These are phyloP conservation scores for Erinaceus europaeus DNA, from an alignment of 2,113 vertebrate genomes.

Conservation along the genomic window DNA sequence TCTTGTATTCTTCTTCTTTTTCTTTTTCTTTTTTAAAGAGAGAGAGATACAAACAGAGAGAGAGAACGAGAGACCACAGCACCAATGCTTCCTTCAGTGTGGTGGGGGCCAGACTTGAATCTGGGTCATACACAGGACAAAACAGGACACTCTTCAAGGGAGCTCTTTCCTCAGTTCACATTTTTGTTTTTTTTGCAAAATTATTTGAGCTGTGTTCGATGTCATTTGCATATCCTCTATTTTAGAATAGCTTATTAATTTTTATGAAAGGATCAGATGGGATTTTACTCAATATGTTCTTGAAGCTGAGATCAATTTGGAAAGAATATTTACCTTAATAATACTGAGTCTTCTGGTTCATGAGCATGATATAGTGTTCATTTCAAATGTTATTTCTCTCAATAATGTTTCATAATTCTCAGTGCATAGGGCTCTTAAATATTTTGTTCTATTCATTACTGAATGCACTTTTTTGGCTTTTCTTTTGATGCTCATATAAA, in stretches of 20 bases:
- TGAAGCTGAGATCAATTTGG: neutral
- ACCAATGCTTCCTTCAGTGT: too few species aligned
- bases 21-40: too few species aligned
- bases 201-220: too few species aligned
- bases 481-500: neutral
- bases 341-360: neutral
- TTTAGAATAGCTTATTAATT: constrained; percentile 10
- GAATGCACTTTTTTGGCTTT: neutral
- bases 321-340: neutral
- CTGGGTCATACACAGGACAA: too few species aligned
- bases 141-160: too few species aligned
- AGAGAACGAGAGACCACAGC: too few species aligned
- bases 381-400: neutral
- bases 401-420: neutral
- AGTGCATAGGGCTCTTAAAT: neutral
- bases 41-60: too few species aligned
- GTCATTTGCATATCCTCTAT: too few species aligned
- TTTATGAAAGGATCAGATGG: neutral
- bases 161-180: too few species aligned
- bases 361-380: neutral
- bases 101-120: too few species aligned
- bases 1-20: too few species aligned
- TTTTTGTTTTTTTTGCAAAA: too few species aligned
- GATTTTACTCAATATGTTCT: constrained; percentile 10
- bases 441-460: neutral